Evolutionary conservation across 2,888 invertebrate genomes (phyloP), one percentile per base, ranked within the genome.

Genomic region (Drosophila setosimentum): DNA sequence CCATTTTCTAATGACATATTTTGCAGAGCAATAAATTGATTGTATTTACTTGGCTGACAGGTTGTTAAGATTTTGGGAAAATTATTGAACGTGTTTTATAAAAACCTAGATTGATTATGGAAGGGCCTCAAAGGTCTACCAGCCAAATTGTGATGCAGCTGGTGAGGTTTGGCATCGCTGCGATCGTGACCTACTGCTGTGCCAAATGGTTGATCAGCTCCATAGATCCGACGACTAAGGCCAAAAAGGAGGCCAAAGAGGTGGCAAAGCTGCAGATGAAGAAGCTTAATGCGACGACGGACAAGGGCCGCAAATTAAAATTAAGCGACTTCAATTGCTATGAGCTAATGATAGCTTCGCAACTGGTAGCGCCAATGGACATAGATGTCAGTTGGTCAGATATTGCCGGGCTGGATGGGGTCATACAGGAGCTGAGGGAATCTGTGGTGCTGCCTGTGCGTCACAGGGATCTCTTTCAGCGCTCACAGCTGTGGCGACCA

Each of bases 331-430:
- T 99, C 42, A 96, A 95, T 0, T 98, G 99, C 92, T 98, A 99
- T 91, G 99, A 99, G 94, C 95, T 99, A 94, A 97, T 98, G 94
- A 98, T 99, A 84, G 99, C 99, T 1, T 96, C 97, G 45, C 98
- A 99, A 93, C 94, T 99, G 65, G 97, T 99, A 0, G 97, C 98
- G 82, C 98, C 99, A 0, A 94, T 95, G 77, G 97, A 96, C 97
- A 75, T 95, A 91, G 92, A 91, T 18, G 94, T 95, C 7, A 94
- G 96, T 53, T 99, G 99, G 99, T 94, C 61, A 6, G 97, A 98
- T 91, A 98, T 99, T 78, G 99, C 99, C 0, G 99, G 99, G 0
- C 94, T 99, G 48, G 97, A 98, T 84, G 93, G 94, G 50, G 94
- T 98, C 32, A 97, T 99, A 78, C 96, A 97, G 85, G 98, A 99